Base-by-base conservation (phyloP, 30 jellyfish, hydroid and myxozoan species). In the Sanderia malayensis region DNA sequence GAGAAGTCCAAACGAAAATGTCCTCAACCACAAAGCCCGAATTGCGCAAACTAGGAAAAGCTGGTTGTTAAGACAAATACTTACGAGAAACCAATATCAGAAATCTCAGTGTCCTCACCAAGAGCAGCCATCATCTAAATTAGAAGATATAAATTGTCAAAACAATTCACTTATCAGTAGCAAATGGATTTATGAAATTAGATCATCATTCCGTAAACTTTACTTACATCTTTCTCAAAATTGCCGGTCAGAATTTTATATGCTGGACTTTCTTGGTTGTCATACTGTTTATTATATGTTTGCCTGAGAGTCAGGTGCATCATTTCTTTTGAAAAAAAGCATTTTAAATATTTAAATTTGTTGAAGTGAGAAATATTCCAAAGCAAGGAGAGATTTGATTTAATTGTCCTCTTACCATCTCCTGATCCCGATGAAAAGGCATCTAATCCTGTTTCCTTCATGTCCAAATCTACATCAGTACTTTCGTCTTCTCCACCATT, bases 371-470 rank as follows among this genome's bases (percentile, higher is more conserved):
- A 4, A 37, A 37, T 4, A 13, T 13, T 37, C 6, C 52, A 37
- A 13, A 6, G 52, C 6, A 37, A 13, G 52, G 13, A 37, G 52
- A 37, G 13, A 37, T 37, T 37, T 37, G 13, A 37, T 6, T 4
- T 37, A 6, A 37, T 37, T 37, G 52, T 4, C n/a, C n/a, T n/a
- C n/a, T n/a, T 37, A 37, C 52, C 81, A 34, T 34, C 70, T 13
- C 92, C 92, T 0, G 92, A 79, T 49, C 92, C 92, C 0, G 92
- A 79, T n/a, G n/a, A n/a, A 23, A 79, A 53, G 20, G 29, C 65
- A 44, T 79, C 84, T 0, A 79, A 26, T 10, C 92, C 83, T 53
- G 81, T 53, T 24, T 59, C 83, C 28, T 66, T 79, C 27, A 58
- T 24, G 47, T 68, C 78, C n/a, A 58, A 70, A 21, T 79, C 92